Conservation (phyloP, 2,797 vertebrate genomes). For the Silurus aristotelis region DNA sequence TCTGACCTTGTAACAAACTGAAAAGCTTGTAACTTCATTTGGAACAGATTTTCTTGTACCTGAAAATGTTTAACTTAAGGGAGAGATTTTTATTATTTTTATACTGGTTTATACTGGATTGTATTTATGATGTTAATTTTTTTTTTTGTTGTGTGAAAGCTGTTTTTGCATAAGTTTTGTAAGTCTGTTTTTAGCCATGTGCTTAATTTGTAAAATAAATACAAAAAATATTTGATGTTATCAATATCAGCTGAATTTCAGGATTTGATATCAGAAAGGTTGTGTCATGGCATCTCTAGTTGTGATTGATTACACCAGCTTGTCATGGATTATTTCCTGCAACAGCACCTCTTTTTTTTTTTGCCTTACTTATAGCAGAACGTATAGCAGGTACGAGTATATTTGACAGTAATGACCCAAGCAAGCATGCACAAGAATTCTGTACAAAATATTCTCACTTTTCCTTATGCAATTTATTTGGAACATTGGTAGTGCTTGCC, state of each 20-base stretch:
- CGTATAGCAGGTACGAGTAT: not conserved
- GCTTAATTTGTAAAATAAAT: not conserved
- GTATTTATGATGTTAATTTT: not conserved
- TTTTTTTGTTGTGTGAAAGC: not conserved
- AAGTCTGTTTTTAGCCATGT: not conserved
- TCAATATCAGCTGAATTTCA: not conserved
- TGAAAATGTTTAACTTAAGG: not conserved
- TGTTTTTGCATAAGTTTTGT: not conserved
- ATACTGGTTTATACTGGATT: not conserved
- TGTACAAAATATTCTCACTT: not conserved
- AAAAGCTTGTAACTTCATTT: not conserved
- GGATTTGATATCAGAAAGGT: not conserved
- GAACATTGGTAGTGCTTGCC: no score
- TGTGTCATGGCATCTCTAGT: not conserved
- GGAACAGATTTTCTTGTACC: not conserved
- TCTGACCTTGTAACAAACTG: not conserved
- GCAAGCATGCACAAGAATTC: not conserved
- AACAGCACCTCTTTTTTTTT: not conserved
- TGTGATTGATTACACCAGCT: no score
- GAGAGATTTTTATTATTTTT: not conserved
- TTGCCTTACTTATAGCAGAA: not conserved
- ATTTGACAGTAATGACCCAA: not conserved
- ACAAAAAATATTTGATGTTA: not conserved
- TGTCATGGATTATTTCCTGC: not conserved
- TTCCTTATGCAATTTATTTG: no score